These are phyloP conservation scores for Hydrozoanthus gracilis DNA, from an alignment of 92 coral and sea anemone genomes.

Conservation along the genomic window DNA sequence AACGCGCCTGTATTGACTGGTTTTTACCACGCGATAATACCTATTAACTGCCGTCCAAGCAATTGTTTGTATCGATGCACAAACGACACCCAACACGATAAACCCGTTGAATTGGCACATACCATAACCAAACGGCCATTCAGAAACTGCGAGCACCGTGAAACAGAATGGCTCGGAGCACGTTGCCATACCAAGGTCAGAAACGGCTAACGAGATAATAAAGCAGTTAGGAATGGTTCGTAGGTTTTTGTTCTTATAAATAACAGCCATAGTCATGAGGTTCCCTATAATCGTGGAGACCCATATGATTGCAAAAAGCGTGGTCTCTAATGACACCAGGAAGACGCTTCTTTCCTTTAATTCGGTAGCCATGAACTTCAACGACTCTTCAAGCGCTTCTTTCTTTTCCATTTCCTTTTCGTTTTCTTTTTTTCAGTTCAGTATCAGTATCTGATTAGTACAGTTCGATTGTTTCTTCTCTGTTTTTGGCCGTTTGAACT, in stretches of 20 bases:
- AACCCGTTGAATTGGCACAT: constrained; percentile 72
- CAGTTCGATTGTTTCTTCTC: not conserved
- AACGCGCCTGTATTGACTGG: constrained; percentile 52
- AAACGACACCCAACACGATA: constrained; percentile 44
- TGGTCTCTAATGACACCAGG: constrained; percentile 55
- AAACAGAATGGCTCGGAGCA: constrained; percentile 57
- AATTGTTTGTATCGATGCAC: constrained; percentile 69
- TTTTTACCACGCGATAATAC: constrained; percentile 65
- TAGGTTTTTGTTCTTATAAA: constrained; percentile 44
- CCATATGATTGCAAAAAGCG: constrained; percentile 41
- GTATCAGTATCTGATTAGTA: not conserved
- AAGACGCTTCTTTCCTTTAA: constrained; percentile 55
- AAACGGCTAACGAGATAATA: constrained; percentile 67
- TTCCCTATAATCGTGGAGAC: constrained; percentile 59
- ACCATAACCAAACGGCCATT: constrained; percentile 68
- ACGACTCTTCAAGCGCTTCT: constrained; percentile 1
- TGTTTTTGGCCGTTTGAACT: not conserved
- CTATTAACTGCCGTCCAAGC: constrained; percentile 68
- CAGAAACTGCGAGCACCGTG: constrained; percentile 33
- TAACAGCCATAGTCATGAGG: constrained; percentile 55
- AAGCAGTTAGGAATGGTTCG: constrained; percentile 60
- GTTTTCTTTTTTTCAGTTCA: not conserved
- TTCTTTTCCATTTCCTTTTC: not conserved
- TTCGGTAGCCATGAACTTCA: constrained; percentile 36
- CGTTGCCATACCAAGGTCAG: constrained; percentile 64